A percentile compares a stretch with the other conserved stretches of the same genome.
phyloP scores from a whole-genome alignment of 2,797 vertebrate species.

The Denticeps clupeoides region DNA sequence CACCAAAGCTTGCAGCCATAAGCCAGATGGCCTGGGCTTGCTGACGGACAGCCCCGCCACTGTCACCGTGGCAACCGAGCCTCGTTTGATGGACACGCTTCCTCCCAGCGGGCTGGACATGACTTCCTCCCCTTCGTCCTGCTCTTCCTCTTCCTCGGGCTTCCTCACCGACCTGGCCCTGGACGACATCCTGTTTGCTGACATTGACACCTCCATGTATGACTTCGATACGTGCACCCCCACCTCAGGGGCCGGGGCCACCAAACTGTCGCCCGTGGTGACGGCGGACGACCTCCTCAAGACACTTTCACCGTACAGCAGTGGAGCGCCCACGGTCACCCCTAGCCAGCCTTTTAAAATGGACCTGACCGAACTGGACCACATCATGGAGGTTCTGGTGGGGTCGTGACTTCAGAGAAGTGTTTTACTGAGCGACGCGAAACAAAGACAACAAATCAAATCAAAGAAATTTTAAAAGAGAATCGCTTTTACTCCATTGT shows the following conservation, averaged over 20 bases:
- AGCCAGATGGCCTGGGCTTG: constrained; percentile 56
- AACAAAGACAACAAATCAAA: constrained; percentile 14
- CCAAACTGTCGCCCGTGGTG: constrained; percentile 83
- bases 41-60: constrained; percentile 54
- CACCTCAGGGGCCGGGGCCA: constrained; percentile 53
- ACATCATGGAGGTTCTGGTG: constrained; percentile 98
- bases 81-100: constrained; percentile 66
- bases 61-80: constrained; percentile 40
- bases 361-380: constrained; percentile 95
- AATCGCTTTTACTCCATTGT: constrained; percentile 26
- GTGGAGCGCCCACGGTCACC: constrained; percentile 75
- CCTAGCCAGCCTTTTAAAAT: constrained; percentile 98
- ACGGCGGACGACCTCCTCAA: constrained; percentile 91
- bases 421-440: background rate
- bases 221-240: constrained; percentile 93
- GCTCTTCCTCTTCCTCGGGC: constrained; percentile 71
- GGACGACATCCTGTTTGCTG: constrained; percentile 93
- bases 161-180: constrained; percentile 95
- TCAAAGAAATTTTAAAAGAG: constrained; percentile 22
- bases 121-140: constrained; percentile 62
- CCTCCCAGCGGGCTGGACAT: constrained; percentile 74
- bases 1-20: constrained; percentile 49
- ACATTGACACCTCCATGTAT: constrained; percentile 98
- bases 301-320: constrained; percentile 77
- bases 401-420: constrained; percentile 74